phyloP scores from a whole-genome alignment of 2,113 vertebrate species.

The Pristiophorus japonicus region DNA sequence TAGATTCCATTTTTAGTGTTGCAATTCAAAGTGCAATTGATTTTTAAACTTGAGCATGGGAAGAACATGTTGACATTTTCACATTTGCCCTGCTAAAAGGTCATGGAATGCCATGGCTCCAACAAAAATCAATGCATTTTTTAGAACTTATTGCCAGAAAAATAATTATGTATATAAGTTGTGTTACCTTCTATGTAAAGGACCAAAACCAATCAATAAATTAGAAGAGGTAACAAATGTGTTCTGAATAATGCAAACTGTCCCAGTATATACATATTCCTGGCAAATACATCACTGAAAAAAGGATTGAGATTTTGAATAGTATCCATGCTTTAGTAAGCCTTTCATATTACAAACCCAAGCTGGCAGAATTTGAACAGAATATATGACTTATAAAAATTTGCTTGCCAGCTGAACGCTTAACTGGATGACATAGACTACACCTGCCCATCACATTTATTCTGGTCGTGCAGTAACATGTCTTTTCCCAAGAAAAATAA shows the following conservation, averaged over 20 bases:
- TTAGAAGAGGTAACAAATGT: background rate
- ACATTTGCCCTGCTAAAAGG: background rate
- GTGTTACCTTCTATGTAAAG: background rate
- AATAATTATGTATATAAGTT: background rate
- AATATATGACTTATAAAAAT: background rate
- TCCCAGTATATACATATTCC: background rate
- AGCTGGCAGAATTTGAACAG: background rate
- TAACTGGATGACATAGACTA: too few relatives aligned
- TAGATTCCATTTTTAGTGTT: slow-evolving; percentile 4
- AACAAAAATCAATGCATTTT: background rate
- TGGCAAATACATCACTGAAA: too few relatives aligned
- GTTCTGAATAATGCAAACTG: background rate
- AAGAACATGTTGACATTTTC: background rate
- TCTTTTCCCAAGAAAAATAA: slow-evolving; percentile 2
- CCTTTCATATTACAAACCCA: background rate
- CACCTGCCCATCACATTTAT: background rate
- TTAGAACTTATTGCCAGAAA: background rate
- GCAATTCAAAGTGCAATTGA: background rate
- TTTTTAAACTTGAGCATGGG: too few relatives aligned
- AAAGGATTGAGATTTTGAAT: background rate
- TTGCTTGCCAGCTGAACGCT: background rate
- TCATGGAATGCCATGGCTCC: background rate
- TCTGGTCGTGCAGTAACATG: background rate
- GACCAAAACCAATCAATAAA: background rate
- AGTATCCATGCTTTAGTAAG: background rate